Base-by-base conservation (phyloP, 1,140 invertebrate genomes). In the Hylyphantes graminicola region DNA sequence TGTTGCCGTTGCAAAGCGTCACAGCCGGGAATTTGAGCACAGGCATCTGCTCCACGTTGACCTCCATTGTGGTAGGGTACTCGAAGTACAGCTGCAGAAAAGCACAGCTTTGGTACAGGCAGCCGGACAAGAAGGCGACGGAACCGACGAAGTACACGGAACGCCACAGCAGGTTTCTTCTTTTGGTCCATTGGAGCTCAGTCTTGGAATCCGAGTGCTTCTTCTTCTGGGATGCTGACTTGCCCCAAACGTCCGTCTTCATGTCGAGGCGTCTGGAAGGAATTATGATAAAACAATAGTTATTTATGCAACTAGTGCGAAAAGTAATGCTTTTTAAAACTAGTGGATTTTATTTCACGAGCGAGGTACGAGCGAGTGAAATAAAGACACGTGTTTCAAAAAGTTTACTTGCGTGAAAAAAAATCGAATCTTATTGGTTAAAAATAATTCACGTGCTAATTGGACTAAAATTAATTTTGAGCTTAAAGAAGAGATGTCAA, bases 61-160 rank as follows among this genome's bases (percentile, higher is more conserved):
- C 75, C 54, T 85, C 84, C 76, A 85, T 77, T 7, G 76, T 74
- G 1, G 84, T 85, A 7, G 84, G 84, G n/a, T 85, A 85, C 54
- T 78, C 17, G 50, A 79, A 77, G 21, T 85, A 85, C 5, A 85
- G 11, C 9, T 48, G 10, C 13, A 85, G 9, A 59, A 85, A 85
- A 15, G 67, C 13, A 21, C 54, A 78, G 9, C 55, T 85, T 48
- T 85, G 84, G 35, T 79, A 85, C 11, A 85, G 17, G 59, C 84
- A 85, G 0, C 84, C 84, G 0, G 55, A 54, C 9, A 83, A 73
- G 48, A 65, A 83, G 0, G 70, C 80, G 10, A 65, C 11, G 35
- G 17, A 73, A 8, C 80, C 80, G 17, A 74, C 2, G 11, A 48
- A 5, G 11, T 74, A 74, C 11, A 73, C 10, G 7, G 35, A 10